phyloP scores from a whole-genome alignment of 2,888 invertebrate species.

The Drosophila histrio region DNA sequence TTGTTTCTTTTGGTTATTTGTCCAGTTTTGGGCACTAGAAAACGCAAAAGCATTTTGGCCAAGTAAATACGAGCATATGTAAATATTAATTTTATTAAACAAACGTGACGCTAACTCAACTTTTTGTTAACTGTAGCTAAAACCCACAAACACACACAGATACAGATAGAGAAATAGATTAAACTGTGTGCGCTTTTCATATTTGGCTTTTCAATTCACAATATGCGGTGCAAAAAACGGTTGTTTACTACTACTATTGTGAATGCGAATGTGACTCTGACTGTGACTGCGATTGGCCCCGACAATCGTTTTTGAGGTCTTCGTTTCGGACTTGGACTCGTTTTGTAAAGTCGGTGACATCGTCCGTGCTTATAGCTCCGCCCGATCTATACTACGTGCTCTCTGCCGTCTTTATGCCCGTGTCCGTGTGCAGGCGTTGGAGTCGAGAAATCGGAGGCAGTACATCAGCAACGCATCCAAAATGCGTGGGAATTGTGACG shows the following conservation, averaged over 20 bases:
- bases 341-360: conserved; percentile 29
- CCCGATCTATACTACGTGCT: conserved; percentile 23
- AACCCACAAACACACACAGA: conserved; percentile 44
- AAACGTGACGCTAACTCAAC: conserved; percentile 66
- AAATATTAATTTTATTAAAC: conserved; percentile 78
- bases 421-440: conserved; percentile 2
- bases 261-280: conserved; percentile 37
- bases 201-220: conserved; percentile 67
- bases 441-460: conserved; percentile 44
- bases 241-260: conserved; percentile 15
- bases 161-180: conserved; percentile 17
- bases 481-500: conserved; percentile 60
- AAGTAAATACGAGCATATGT: conserved; percentile 74
- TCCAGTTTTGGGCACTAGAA: conserved; percentile 64
- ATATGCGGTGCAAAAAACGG: conserved; percentile 48
- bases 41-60: conserved; percentile 28
- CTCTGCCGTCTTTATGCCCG: neutral
- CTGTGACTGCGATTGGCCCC: conserved; percentile 14
- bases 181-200: conserved; percentile 54
- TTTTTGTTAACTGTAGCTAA: conserved; percentile 1
- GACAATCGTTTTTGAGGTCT: conserved; percentile 20
- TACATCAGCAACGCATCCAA: conserved; percentile 62
- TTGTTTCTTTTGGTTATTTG: conserved; percentile 55
- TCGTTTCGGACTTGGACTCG: conserved; percentile 30
- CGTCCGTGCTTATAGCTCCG: conserved; percentile 2